Evolutionary conservation across 2,888 invertebrate genomes (phyloP).

Genomic region (Synanthedon andrenaeformis): DNA sequence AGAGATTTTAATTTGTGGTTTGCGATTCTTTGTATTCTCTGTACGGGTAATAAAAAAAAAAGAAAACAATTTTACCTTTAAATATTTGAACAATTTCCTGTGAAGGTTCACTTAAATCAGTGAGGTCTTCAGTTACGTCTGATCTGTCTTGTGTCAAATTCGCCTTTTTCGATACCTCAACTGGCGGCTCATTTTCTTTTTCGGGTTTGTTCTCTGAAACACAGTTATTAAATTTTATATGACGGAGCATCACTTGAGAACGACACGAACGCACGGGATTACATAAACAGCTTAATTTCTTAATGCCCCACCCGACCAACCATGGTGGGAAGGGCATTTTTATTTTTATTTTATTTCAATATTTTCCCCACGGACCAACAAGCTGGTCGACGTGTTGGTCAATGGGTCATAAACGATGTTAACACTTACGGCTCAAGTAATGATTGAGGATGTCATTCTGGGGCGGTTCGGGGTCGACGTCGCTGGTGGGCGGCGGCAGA

Average conservation of each 20-base stretch:
- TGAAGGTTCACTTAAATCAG: constrained; percentile 33
- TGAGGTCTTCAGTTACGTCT: constrained; percentile 35
- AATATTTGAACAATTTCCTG: constrained; percentile 59
- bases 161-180: constrained; percentile 16
- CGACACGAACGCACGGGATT: too few species aligned
- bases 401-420: not conserved
- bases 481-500: constrained; percentile 28
- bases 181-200: constrained; percentile 29
- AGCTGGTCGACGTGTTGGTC: not conserved
- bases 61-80: constrained; percentile 27
- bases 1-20: not conserved
- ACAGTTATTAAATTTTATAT: not conserved
- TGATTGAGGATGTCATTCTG: constrained; percentile 51
- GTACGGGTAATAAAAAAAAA: not conserved
- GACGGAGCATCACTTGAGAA: too few species aligned
- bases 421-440: constrained; percentile 48
- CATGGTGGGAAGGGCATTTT: too few species aligned
- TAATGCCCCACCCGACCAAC: too few species aligned
- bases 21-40: too few species aligned
- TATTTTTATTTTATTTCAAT: too few species aligned
- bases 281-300: too few species aligned
- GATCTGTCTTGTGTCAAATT: constrained; percentile 13
- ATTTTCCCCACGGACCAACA: too few species aligned
- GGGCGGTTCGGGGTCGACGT: constrained; percentile 13
- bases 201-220: constrained; percentile 25